These are phyloP conservation scores for Harpalus rufipes DNA, from an alignment of 2,888 invertebrate species.

Conservation along the genomic window DNA sequence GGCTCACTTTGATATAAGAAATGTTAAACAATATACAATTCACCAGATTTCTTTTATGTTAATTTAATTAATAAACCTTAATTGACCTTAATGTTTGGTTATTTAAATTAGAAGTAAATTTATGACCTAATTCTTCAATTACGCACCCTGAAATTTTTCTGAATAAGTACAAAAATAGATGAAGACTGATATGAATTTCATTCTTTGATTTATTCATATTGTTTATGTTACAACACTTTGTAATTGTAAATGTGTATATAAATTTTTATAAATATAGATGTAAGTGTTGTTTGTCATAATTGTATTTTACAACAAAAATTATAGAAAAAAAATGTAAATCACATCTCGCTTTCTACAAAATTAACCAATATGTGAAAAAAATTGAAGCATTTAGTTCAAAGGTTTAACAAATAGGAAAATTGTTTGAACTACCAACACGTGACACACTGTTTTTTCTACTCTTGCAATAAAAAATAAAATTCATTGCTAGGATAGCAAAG, in stretches of 20 bases:
- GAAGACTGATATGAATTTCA: constrained; percentile 1
- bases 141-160: neutral
- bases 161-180: neutral
- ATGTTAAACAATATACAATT: neutral
- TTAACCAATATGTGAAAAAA: too few species aligned
- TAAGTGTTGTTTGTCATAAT: neutral
- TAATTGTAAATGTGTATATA: neutral
- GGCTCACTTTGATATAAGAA: neutral
- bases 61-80: neutral
- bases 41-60: neutral
- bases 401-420: too few species aligned
- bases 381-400: too few species aligned
- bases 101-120: neutral
- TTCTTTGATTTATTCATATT: neutral
- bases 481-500: too few species aligned
- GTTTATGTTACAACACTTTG: neutral
- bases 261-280: neutral
- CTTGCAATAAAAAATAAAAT: too few species aligned
- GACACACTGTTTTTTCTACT: too few species aligned
- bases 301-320: neutral
- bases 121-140: neutral
- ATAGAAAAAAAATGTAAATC: neutral
- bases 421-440: too few species aligned
- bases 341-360: neutral
- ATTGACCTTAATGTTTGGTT: neutral